Conservation (phyloP, 2,797 vertebrate species). For the Gallinago solitaria region DNA sequence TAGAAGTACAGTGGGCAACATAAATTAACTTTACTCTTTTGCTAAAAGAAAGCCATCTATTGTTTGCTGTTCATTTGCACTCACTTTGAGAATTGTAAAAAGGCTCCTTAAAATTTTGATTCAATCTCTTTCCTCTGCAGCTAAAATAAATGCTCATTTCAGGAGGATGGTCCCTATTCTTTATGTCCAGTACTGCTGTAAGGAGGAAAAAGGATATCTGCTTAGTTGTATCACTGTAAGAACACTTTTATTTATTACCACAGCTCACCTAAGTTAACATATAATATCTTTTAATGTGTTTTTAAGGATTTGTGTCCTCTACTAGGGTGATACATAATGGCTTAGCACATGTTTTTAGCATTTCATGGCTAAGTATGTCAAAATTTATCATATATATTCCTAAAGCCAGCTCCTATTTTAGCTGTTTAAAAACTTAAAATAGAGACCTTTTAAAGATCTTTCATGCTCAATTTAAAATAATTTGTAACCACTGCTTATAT, state of each 20-base stretch:
- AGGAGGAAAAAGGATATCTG: not conserved
- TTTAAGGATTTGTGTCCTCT: not conserved
- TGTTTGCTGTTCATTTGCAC: not conserved
- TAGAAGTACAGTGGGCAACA: not conserved
- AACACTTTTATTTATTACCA: not conserved
- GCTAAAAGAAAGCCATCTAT: not conserved
- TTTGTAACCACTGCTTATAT: not conserved
- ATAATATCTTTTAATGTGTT: not conserved
- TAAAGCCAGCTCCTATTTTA: not conserved
- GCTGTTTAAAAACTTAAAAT: not conserved
- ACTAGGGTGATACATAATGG: not conserved
- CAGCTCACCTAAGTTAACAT: not conserved
- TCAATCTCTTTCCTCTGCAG: not conserved
- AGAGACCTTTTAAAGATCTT: not conserved
- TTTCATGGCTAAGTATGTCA: not conserved
- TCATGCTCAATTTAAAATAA: not conserved
- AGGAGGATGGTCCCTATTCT: not conserved
- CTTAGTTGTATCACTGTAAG: not conserved
- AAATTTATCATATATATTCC: not conserved
- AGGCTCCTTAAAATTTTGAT: not conserved
- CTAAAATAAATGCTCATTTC: not conserved
- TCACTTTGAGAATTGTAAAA: not conserved
- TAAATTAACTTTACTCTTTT: not conserved
- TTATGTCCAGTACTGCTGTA: not conserved
- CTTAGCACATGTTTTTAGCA: not conserved